These are phyloP conservation scores for Mesitornis unicolor DNA, from an alignment of 2,113 vertebrate genomes.

Conservation along the genomic window DNA sequence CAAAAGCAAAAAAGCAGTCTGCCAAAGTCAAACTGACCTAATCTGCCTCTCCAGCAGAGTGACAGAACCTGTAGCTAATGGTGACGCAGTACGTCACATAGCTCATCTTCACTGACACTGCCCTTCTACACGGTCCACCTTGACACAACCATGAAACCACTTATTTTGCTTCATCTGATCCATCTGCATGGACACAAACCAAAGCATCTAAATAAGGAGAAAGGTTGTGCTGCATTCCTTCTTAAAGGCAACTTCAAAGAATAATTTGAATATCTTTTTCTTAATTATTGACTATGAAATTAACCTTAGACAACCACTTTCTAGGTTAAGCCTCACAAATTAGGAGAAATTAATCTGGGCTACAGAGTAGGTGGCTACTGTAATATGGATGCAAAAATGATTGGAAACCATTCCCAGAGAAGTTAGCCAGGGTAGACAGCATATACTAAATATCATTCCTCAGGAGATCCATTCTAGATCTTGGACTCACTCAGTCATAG, in stretches of 20 bases:
- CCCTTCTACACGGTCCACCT: background rate
- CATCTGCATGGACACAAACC: background rate
- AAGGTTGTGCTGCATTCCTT: background rate
- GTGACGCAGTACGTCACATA: rapidly evolving
- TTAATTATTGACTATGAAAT: slow-evolving; percentile 16
- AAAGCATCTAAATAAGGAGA: background rate
- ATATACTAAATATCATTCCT: background rate
- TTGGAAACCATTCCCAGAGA: background rate
- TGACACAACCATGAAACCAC: background rate
- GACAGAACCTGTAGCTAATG: background rate
- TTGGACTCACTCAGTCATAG: background rate
- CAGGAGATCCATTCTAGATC: background rate
- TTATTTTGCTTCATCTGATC: background rate
- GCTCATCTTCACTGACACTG: rapidly evolving
- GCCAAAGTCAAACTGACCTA: background rate
- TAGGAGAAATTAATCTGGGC: background rate
- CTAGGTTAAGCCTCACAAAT: background rate
- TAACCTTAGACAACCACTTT: background rate
- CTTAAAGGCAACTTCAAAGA: background rate
- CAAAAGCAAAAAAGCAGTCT: background rate
- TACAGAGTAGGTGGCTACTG: background rate
- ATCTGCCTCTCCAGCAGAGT: background rate
- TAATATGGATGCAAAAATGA: background rate
- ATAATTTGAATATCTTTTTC: background rate
- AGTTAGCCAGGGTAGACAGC: background rate